Conservation (phyloP, 2,797 vertebrate genomes). For the Ceyx erithaca region DNA sequence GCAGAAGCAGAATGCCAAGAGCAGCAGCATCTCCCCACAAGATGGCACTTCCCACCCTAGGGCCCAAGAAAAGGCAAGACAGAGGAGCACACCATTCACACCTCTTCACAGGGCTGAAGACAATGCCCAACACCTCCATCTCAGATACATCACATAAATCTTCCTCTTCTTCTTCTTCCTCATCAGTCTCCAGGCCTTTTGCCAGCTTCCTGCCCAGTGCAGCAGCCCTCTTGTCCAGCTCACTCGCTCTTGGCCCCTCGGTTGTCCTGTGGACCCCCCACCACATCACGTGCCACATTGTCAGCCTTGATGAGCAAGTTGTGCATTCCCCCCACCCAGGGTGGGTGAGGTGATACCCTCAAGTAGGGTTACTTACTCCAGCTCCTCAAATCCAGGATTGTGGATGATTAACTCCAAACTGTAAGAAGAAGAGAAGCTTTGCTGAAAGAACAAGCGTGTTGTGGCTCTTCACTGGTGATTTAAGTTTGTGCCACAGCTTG, state of each 20-base stretch:
- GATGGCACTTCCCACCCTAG: background rate
- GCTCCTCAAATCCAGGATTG: constrained; percentile 84
- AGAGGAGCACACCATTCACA: constrained; percentile 2
- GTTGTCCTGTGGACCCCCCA: background rate
- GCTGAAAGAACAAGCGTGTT: background rate
- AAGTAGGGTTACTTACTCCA: constrained; percentile 75
- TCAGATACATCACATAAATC: constrained; percentile 85
- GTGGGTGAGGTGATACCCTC: background rate
- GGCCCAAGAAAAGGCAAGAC: background rate
- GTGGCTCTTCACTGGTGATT: accelerated
- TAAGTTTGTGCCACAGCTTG: background rate
- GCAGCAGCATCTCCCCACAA: background rate
- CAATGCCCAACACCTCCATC: constrained; percentile 80
- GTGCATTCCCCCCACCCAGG: background rate
- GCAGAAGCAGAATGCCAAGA: background rate
- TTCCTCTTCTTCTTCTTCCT: constrained; percentile 77
- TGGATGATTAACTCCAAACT: constrained; percentile 84
- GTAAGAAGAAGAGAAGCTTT: constrained; percentile 2
- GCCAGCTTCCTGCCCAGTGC: constrained; percentile 84
- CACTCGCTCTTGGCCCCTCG: background rate
- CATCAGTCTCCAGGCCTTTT: constrained; percentile 77
- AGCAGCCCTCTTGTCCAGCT: constrained; percentile 81
- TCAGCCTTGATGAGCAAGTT: background rate
- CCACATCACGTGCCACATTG: accelerated
- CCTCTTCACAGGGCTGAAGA: constrained; percentile 91